Percentiles rank a stretch among this genome's conserved stretches.
These are phyloP conservation scores for Griposia aprilina DNA, from an alignment of 2,888 invertebrate species.

Conservation along the genomic window DNA sequence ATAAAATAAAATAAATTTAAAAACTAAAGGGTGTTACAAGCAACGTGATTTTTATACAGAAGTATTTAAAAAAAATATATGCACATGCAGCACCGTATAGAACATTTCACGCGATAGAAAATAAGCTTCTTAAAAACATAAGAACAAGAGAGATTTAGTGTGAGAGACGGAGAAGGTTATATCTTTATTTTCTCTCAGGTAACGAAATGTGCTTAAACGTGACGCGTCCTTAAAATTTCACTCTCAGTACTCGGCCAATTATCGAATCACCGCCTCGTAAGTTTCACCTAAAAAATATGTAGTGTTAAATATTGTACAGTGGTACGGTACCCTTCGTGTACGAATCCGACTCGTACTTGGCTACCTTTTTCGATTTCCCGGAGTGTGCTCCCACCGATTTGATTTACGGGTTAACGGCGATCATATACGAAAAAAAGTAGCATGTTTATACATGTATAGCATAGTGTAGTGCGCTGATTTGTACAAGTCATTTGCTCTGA, in stretches of 20 bases:
- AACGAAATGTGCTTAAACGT: neutral
- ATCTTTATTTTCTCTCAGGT: neutral
- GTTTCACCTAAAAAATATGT: neutral
- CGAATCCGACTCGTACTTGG: neutral
- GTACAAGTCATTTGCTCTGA: slow-evolving; percentile 55
- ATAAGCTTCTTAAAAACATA: neutral
- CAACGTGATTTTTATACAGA: neutral
- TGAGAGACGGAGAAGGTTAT: neutral
- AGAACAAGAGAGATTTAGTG: neutral
- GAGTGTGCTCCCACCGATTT: slow-evolving; percentile 70
- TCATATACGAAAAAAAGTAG: slow-evolving; percentile 46
- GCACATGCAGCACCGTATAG: neutral
- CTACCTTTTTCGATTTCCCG: slow-evolving; percentile 76
- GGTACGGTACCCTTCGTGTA: neutral
- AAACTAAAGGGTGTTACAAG: neutral
- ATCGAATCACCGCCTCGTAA: neutral
- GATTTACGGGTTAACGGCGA: slow-evolving; percentile 75
- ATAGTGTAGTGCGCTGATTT: slow-evolving; percentile 31
- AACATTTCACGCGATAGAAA: neutral
- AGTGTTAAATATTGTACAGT: neutral
- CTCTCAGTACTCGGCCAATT: neutral
- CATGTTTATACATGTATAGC: slow-evolving; percentile 7
- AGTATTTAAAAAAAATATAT: neutral
- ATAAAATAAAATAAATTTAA: neutral
- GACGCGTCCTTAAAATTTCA: neutral